Evolutionary conservation across 2,113 vertebrate genomes (phyloP), one percentile per base, ranked within the genome.

Genomic region (Cinclus mexicanus): DNA sequence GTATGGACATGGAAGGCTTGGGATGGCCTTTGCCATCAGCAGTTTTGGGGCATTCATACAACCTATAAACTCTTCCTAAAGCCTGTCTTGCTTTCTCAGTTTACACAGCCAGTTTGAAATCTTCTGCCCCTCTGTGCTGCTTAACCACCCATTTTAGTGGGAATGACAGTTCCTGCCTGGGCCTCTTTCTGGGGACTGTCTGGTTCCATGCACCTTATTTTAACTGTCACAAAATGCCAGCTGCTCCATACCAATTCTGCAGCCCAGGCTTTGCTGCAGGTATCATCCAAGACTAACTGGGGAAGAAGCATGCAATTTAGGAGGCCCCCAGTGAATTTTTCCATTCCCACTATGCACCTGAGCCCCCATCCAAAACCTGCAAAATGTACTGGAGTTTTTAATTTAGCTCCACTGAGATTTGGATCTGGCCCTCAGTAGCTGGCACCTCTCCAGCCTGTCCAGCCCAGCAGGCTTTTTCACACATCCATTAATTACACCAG

Each of bases 391-490:
- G 64, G 64, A 94, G 49, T 64, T 83, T 92, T 76, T 91, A 37
- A 77, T 91, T 80, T 74, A 71, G 68, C 64, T 94, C 71, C 71
- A 37, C 52, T 78, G 68, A 90, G 87, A 83, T 90, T 92, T 97
- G 94, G 76, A 93, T 75, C 60, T 71, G 79, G 64, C 85, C 82
- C 39, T 91, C 57, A 13, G 53, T 41, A 77, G 71, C 92, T 96
- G 95, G 93, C 92, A 46, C 23, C 47, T 86, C 87, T 95, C 93
- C 94, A 93, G 84, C 78, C 82, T 92, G 92, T 70, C 87, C 92
- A 90, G 64, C 83, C 85, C 85, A 86, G 93, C 95, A 92, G 88
- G 94, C 75, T 86, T 89, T 96, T 96, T 93, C 88, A 86, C 95
- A 90, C 83, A 56, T 93, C 90, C 64, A 53, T 93, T 95, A 96